Evolutionary conservation across 2,797 vertebrate genomes (phyloP).

Genomic region (Sebastolobus altivelis): DNA sequence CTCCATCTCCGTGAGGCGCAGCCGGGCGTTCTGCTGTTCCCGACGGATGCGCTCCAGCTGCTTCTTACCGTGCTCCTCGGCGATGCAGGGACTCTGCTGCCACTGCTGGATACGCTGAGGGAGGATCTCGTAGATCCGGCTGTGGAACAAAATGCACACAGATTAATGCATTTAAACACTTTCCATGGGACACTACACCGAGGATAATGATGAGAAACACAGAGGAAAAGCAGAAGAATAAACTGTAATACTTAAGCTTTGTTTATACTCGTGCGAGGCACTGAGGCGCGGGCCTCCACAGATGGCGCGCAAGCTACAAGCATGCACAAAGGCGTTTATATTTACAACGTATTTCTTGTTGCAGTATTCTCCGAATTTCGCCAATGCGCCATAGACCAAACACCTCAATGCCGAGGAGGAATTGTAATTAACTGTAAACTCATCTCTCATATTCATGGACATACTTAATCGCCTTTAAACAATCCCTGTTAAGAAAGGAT

Average conservation of each 20-base stretch:
- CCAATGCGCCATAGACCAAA: too few species aligned
- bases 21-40: slow-evolving; percentile 93
- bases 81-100: slow-evolving; percentile 97
- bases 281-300: too few species aligned
- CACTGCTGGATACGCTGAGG: slow-evolving; percentile 97
- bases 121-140: slow-evolving; percentile 94
- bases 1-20: slow-evolving; percentile 96
- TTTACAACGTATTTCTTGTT: too few species aligned
- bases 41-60: slow-evolving; percentile 93
- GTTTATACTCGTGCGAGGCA: too few species aligned
- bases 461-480: background rate
- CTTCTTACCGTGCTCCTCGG: slow-evolving; percentile 95
- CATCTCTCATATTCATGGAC: background rate
- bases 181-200: background rate
- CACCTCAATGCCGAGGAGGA: too few species aligned
- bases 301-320: too few species aligned
- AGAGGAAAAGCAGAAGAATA: background rate
- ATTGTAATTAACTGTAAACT: background rate
- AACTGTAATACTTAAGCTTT: background rate
- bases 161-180: background rate
- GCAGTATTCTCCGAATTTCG: too few species aligned
- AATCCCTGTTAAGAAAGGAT: background rate
- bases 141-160: slow-evolving; percentile 50
- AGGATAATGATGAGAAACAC: background rate
- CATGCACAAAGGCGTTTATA: too few species aligned